Evolutionary conservation across 2,888 invertebrate species (phyloP), one percentile per base, ranked within the genome.

Genomic region (Epistrophe eligans): DNA sequence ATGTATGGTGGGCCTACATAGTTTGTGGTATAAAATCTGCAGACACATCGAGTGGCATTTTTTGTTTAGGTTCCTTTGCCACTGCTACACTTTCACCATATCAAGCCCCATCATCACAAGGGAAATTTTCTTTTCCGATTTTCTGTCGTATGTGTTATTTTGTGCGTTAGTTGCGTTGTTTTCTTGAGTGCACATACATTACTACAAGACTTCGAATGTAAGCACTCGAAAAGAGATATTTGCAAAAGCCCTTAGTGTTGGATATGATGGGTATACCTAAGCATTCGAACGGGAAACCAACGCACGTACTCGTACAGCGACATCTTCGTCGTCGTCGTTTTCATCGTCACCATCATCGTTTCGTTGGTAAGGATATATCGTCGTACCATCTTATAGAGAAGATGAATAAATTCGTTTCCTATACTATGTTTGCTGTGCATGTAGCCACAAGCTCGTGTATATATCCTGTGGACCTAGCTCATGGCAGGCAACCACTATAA

Each of bases 181-280:
- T 84, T 66, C 79, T 71, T 80, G 80, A 84, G 84, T 84, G 84
- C 84, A 84, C 80, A 84, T 84, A 84, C 72, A 72, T 84, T 72
- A 80, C 77, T 55, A 73, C 77, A 73, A 66, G 62, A 48, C 19
- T 67, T 74, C n/a, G 70, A 57, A 81, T 70, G n/a, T n/a, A 43
- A 50, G 50, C 64, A 66, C 84, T 84, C 64, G 71, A 85, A 81
- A 85, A 77, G 45, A 77, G 85, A 85, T 85, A 81, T 85, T 85
- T 81, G 52, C 66, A 79, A 77, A 85, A 85, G 81, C 72, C 72
- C 70, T 77, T 77, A 35, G 76, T 74, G 45, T 73, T 62, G 66
- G 45, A 13, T 48, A 13, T 24, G 45, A 35, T 24, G 48, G 32
- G 15, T 66, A 24, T 19, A n/a, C n/a, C n/a, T n/a, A 72, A 70